Percentiles rank a stretch among this genome's conserved stretches.
These are phyloP conservation scores for Elysia chlorotica DNA, from an alignment of 1,140 invertebrate genomes.

Conservation along the genomic window DNA sequence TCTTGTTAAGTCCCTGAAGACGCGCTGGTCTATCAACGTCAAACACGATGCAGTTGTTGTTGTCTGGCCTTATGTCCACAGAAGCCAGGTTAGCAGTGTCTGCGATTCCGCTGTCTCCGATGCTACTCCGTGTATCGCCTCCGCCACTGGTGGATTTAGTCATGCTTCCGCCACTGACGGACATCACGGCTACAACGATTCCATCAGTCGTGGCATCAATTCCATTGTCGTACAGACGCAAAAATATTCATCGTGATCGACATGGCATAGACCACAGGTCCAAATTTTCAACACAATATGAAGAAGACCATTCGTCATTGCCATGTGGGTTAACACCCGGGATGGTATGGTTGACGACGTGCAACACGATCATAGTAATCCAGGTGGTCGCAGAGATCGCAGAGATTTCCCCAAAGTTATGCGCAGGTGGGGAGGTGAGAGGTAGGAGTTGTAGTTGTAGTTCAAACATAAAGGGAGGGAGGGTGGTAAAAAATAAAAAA, in stretches of 20 bases:
- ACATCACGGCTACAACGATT: constrained; percentile 11
- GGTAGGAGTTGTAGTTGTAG: background rate
- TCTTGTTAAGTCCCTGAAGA: constrained; percentile 20
- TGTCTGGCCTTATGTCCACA: no score
- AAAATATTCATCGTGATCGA: no score
- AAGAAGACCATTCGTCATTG: no score
- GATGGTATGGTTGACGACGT: no score
- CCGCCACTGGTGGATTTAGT: background rate
- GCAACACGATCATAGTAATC: no score
- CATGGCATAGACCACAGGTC: no score
- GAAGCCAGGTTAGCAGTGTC: background rate
- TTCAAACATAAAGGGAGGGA: background rate
- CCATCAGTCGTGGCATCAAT: no score
- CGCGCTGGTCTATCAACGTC: constrained; percentile 2
- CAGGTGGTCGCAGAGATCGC: no score
- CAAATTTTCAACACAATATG: no score
- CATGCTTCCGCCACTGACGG: background rate
- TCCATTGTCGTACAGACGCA: no score
- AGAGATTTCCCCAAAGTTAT: no score
- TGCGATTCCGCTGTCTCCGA: background rate
- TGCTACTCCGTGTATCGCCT: background rate
- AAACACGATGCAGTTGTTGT: constrained; percentile 4
- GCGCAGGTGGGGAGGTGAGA: background rate
- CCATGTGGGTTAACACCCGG: no score
- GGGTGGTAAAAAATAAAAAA: background rate